These are phyloP conservation scores for Apocrypta bakeri DNA, from an alignment of 1,140 invertebrate species.

Conservation along the genomic window DNA sequence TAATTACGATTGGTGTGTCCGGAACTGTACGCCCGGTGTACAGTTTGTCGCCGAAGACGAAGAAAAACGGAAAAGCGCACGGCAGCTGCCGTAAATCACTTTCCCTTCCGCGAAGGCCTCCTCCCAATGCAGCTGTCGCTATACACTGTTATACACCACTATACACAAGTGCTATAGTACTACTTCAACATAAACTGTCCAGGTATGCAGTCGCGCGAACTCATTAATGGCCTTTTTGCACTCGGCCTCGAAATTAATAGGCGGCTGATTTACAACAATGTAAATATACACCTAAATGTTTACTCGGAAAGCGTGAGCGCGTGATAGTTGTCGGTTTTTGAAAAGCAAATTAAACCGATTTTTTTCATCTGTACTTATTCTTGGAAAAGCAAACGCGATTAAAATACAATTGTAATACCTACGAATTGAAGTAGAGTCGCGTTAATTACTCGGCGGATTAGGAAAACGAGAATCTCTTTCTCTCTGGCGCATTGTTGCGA, in stretches of 20 bases:
- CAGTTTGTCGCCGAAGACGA: not conserved
- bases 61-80: conserved; percentile 27
- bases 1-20: not conserved
- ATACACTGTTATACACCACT: not conserved
- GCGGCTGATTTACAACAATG: not conserved
- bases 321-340: not conserved
- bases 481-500: not conserved
- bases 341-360: not conserved
- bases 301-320: not conserved
- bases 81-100: conserved; percentile 40
- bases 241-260: not conserved
- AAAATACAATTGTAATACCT: not conserved
- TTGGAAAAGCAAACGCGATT: not conserved
- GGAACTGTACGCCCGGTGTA: not conserved
- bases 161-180: too few species aligned
- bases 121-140: not conserved
- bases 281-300: not conserved
- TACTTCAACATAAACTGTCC: not conserved
- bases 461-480: not conserved
- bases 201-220: not conserved
- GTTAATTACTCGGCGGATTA: not conserved
- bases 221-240: not conserved
- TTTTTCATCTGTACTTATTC: too few species aligned
- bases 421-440: not conserved
- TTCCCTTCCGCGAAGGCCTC: conserved; percentile 51